Base-by-base conservation (phyloP, 2,113 vertebrate species). In the Calypte anna region DNA sequence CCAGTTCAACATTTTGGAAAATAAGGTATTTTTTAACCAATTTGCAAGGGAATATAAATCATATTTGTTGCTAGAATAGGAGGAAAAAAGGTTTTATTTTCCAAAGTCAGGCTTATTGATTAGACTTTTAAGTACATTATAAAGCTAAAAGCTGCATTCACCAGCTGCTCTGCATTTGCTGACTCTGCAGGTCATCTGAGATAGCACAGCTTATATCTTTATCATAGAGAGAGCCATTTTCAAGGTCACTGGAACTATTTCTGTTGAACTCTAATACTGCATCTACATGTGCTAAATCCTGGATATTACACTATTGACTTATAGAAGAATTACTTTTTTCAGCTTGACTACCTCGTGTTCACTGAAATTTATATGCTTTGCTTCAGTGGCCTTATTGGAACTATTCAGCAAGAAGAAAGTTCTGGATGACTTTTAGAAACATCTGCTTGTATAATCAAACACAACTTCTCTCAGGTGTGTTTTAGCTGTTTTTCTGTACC, bases 81-180 rank as follows among this genome's bases (percentile, higher is more conserved):
- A 62, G 48, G 40, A 40, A 53, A 96, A 91, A 88, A 68, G 58
- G 38, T 82, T 96, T 20, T 54, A 93, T 97, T 97, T 97, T 92
- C 96, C 73, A 36, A 94, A 97, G 94, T 96, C 96, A 97, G 94
- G 61, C 80, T 95, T 97, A 98, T 97, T 92, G 98, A 97, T 97
- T 88, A 92, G 75, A 57, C 31, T 69, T 91, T 70, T 95, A 95
- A 96, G 91, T 83, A 85, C 77, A 91, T 95, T 96, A 94, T 95
- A 94, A 92, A 95, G 59, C 90, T 94, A 91, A 97, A 96, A 97
- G 63, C 59, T 84, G 30, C 64, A 94, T 94, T 96, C 95, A 91
- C 84, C 94, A 87, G 79, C 67, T 87, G 66, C 66, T 83, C 80
- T 23, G 17, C 50, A 72, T 86, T 88, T 87, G 95, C 96, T 98